Conservation (phyloP, 2,888 invertebrate species). For the Apamea epomidion region DNA sequence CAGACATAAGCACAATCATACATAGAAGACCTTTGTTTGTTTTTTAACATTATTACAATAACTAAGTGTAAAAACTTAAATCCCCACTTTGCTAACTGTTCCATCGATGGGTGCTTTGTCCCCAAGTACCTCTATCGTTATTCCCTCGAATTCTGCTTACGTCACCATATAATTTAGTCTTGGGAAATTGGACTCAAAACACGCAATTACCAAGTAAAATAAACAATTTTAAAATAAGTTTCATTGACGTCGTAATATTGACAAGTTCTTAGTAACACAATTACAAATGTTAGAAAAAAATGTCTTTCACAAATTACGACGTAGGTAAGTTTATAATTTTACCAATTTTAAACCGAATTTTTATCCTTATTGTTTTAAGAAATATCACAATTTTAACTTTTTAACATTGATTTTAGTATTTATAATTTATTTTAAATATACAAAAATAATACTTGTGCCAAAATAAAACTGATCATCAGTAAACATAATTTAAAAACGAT, state of each 20-base stretch:
- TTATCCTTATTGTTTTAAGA: conserved; percentile 30
- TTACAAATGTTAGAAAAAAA: not conserved
- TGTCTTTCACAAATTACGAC: not conserved
- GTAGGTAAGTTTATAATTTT: not conserved
- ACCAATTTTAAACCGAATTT: conserved; percentile 13
- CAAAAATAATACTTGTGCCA: conserved; percentile 14
- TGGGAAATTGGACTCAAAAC: not conserved
- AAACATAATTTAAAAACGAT: conserved; percentile 62
- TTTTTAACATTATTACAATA: not conserved
- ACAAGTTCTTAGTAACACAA: not conserved
- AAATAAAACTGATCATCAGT: conserved; percentile 53
- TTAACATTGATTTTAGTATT: conserved; percentile 25
- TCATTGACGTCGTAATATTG: conserved; percentile 10
- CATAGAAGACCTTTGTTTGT: not conserved
- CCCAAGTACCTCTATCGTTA: not conserved
- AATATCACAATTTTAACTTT: conserved; percentile 58
- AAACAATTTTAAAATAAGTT: not conserved
- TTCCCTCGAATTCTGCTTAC: not conserved
- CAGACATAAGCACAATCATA: not conserved
- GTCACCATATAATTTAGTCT: not conserved
- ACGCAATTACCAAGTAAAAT: not conserved
- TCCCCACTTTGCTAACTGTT: not conserved
- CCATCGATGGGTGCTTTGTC: no score
- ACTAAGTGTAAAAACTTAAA: not conserved
- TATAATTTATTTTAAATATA: not conserved